Evolutionary conservation across 2,113 vertebrate genomes (phyloP).

Genomic region (Chrysemys picta): DNA sequence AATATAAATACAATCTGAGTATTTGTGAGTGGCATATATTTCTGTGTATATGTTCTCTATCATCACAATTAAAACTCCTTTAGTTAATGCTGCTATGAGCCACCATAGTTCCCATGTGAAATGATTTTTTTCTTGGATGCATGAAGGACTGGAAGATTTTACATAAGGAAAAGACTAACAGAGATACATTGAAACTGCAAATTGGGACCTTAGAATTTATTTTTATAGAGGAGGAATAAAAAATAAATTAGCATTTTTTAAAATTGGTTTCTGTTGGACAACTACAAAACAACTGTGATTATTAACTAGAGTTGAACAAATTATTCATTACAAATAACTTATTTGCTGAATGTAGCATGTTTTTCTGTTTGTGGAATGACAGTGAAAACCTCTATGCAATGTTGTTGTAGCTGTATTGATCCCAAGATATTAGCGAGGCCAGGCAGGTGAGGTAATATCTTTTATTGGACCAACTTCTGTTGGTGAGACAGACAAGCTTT

Average conservation of each 20-base stretch:
- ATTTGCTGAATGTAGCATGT: background rate
- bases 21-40: background rate
- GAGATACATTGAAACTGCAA: slow-evolving; percentile 56
- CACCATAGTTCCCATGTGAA: background rate
- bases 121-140: slow-evolving; percentile 27
- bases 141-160: slow-evolving; percentile 44
- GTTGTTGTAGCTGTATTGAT: background rate
- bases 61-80: background rate
- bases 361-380: background rate
- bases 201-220: slow-evolving; percentile 68
- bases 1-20: background rate
- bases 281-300: slow-evolving; percentile 67
- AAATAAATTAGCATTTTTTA: slow-evolving; percentile 65
- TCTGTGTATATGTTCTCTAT: background rate
- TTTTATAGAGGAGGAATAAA: slow-evolving; percentile 67
- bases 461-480: background rate
- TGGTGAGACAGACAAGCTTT: background rate
- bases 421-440: background rate
- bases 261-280: slow-evolving; percentile 74
- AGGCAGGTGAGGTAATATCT: background rate
- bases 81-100: background rate
- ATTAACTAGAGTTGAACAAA: slow-evolving; percentile 18
- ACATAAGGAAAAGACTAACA: slow-evolving; percentile 50
- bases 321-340: background rate
- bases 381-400: background rate